Evolutionary conservation across 2,888 invertebrate genomes (phyloP).

Genomic region (Dermolepida albohirtum): DNA sequence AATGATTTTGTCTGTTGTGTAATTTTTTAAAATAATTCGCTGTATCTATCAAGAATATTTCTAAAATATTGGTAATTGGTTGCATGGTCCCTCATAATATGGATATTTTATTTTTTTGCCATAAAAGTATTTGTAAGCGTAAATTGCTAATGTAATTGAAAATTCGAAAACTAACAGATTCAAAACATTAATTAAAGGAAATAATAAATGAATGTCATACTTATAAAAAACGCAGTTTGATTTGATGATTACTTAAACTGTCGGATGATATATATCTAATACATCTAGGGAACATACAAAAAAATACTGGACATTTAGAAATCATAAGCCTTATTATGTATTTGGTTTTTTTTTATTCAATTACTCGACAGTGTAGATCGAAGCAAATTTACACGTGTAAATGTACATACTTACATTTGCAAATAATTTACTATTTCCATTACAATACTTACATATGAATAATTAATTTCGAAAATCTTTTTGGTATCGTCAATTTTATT

Average conservation of each 20-base stretch:
- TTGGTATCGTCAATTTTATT: conserved; percentile 7
- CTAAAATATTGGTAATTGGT: too few relatives aligned
- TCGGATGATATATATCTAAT: conserved; percentile 36
- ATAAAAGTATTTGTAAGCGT: not conserved
- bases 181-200: not conserved
- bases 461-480: conserved; percentile 18
- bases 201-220: conserved; percentile 24
- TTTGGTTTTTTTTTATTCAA: not conserved
- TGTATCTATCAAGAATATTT: too few relatives aligned
- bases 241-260: conserved; percentile 34
- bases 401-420: conserved; percentile 7
- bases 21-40: too few relatives aligned
- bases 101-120: too few relatives aligned
- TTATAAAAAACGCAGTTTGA: conserved; percentile 29
- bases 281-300: conserved; percentile 43
- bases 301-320: conserved; percentile 45
- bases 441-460: not conserved
- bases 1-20: too few relatives aligned
- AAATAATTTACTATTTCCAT: conserved; percentile 24
- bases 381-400: conserved; percentile 24
- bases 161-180: conserved; percentile 20
- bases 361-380: conserved; percentile 13
- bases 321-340: conserved; percentile 23
- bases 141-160: conserved; percentile 39
- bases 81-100: too few relatives aligned